Conservation (phyloP, 2,888 invertebrate species). For the Temnothorax rugatulus region DNA sequence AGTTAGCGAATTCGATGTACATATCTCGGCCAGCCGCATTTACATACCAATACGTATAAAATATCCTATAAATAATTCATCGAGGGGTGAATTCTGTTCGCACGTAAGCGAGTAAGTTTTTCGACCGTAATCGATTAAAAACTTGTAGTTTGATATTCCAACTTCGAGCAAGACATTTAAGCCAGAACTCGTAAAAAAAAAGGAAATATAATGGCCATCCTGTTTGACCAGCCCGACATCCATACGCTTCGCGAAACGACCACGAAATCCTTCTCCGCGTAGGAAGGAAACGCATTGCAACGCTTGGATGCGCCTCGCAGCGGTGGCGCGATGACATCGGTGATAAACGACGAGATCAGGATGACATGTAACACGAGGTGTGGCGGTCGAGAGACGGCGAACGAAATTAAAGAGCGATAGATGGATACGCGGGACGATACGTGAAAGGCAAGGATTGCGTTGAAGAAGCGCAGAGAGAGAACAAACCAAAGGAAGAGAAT, state of each 20-base stretch:
- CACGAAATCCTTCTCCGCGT: conserved; percentile 40
- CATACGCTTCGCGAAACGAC: conserved; percentile 33
- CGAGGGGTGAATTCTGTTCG: conserved; percentile 33
- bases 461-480: conserved; percentile 24
- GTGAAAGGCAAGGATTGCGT: conserved; percentile 8
- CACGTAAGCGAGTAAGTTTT: conserved; percentile 18
- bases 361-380: conserved; percentile 50
- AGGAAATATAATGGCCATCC: not conserved
- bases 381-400: conserved; percentile 59
- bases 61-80: conserved; percentile 51
- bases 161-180: conserved; percentile 1
- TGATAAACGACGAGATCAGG: conserved; percentile 67
- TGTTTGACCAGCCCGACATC: conserved; percentile 20
- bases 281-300: conserved; percentile 61
- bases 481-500: not conserved
- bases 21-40: conserved; percentile 18
- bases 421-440: conserved; percentile 16
- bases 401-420: conserved; percentile 53
- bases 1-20: conserved; percentile 37
- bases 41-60: conserved; percentile 46
- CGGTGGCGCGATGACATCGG: conserved; percentile 54
- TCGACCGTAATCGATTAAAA: conserved; percentile 18
- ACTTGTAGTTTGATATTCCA: conserved; percentile 32
- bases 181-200: conserved; percentile 26
- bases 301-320: conserved; percentile 59